phyloP scores from a whole-genome alignment of 1,140 invertebrate genomes.

The Solenopsis fugax region DNA sequence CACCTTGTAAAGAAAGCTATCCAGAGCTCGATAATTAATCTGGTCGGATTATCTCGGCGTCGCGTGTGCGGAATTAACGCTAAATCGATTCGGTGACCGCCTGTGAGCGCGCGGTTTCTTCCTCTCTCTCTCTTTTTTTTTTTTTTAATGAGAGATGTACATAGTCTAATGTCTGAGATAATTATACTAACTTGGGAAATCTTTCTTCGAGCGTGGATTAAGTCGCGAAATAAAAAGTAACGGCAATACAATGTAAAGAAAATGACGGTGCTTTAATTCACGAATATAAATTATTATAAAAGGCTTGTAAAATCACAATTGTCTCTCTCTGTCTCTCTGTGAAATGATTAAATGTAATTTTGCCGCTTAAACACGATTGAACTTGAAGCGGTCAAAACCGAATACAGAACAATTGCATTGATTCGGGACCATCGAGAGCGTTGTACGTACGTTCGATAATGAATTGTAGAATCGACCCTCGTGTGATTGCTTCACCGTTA shows the following conservation, averaged over 20 bases:
- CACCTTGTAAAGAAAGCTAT: constrained; percentile 62
- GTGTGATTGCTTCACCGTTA: constrained; percentile 26
- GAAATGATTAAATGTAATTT: constrained; percentile 41
- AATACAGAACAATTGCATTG: constrained; percentile 42
- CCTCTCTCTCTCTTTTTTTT: not conserved
- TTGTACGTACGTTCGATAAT: constrained; percentile 54
- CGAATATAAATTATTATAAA: constrained; percentile 9
- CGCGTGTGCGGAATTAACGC: constrained; percentile 49
- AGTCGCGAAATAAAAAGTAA: not conserved
- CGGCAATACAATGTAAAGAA: too few relatives aligned
- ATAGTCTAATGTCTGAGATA: not conserved
- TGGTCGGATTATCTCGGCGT: constrained; percentile 29
- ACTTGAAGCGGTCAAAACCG: constrained; percentile 7
- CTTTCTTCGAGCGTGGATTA: not conserved
- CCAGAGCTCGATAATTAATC: constrained; percentile 70
- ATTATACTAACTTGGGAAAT: not conserved
- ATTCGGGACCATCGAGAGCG: constrained; percentile 10
- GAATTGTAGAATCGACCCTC: constrained; percentile 46
- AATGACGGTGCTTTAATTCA: not conserved
- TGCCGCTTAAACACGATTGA: constrained; percentile 14
- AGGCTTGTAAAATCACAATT: constrained; percentile 11
- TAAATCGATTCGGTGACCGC: constrained; percentile 54
- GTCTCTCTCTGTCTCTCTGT: not conserved
- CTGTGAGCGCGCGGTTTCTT: not conserved
- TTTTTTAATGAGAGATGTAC: not conserved